These are phyloP conservation scores for Amphilophus citrinellus DNA, from an alignment of 2,113 vertebrate species.

Conservation along the genomic window DNA sequence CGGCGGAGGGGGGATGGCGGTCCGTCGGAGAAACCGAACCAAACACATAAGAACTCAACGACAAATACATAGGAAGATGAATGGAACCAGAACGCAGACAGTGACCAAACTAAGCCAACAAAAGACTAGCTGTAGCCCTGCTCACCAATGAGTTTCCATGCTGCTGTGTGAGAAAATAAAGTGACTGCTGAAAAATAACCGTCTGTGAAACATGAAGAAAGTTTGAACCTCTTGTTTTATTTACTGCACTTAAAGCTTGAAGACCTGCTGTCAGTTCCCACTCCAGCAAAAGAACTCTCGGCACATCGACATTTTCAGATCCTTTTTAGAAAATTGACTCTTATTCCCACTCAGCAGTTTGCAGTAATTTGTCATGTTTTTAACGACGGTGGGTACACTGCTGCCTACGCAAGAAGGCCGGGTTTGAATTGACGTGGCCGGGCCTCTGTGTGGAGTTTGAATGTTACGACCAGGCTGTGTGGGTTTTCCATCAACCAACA, in stretches of 20 bases:
- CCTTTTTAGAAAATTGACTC: not conserved
- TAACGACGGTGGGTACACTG: not conserved
- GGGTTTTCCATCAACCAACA: no score
- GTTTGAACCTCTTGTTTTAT: rapidly evolving
- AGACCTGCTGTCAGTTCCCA: no score
- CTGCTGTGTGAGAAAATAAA: slow-evolving; percentile 21
- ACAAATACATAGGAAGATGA: slow-evolving; percentile 49
- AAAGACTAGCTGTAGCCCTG: not conserved
- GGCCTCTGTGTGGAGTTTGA: no score
- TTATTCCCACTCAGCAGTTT: not conserved
- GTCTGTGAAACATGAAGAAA: not conserved
- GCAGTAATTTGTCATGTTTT: not conserved
- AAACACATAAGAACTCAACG: slow-evolving; percentile 79
- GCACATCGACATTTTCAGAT: not conserved
- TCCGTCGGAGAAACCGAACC: slow-evolving; percentile 73
- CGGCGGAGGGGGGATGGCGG: slow-evolving; percentile 79
- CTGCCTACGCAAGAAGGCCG: no score
- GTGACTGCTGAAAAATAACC: not conserved
- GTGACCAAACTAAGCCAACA: slow-evolving; percentile 26
- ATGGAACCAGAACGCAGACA: not conserved
- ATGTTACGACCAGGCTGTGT: no score
- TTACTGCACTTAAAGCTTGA: not conserved
- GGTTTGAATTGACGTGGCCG: no score
- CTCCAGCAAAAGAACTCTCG: no score
- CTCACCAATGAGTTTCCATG: not conserved